These are phyloP conservation scores for Semotilus atromaculatus DNA, from an alignment of 2,797 vertebrate species.

Conservation along the genomic window DNA sequence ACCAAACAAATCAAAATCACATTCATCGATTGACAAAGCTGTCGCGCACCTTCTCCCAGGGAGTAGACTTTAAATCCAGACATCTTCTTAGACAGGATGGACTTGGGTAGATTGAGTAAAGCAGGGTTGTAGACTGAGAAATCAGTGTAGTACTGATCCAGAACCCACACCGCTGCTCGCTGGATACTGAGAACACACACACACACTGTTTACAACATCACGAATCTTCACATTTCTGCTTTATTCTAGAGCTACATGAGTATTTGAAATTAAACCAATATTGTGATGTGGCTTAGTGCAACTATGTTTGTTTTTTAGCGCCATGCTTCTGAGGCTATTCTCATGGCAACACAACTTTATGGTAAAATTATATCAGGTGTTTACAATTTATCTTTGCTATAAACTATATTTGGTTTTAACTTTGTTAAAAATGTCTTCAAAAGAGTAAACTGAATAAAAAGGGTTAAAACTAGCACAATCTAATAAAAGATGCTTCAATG, in stretches of 20 bases:
- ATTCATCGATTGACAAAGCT: neutral
- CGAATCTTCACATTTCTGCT: neutral
- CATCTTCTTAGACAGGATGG: slow-evolving; percentile 93
- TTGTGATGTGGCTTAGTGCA: accelerated
- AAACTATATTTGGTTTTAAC: too few relatives aligned
- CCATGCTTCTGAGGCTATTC: too few relatives aligned
- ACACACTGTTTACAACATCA: neutral
- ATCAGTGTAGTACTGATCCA: slow-evolving; percentile 95
- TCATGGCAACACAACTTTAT: too few relatives aligned
- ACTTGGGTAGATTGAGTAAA: slow-evolving; percentile 92
- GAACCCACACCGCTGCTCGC: slow-evolving; percentile 89
- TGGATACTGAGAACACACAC: slow-evolving; percentile 83
- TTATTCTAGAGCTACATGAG: neutral
- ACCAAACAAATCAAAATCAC: neutral
- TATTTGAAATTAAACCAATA: neutral
- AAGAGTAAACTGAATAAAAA: too few relatives aligned
- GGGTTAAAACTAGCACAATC: too few relatives aligned
- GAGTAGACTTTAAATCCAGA: slow-evolving; percentile 96
- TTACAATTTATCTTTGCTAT: too few relatives aligned
- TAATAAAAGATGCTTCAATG: too few relatives aligned
- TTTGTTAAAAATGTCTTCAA: too few relatives aligned
- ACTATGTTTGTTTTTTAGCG: too few relatives aligned
- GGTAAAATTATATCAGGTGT: too few relatives aligned
- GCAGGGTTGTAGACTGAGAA: slow-evolving; percentile 94
- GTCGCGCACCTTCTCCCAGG: slow-evolving; percentile 86